Evolutionary conservation across 2,888 invertebrate species (phyloP), one percentile per base, ranked within the genome.

Genomic region (Hipparchia semele): DNA sequence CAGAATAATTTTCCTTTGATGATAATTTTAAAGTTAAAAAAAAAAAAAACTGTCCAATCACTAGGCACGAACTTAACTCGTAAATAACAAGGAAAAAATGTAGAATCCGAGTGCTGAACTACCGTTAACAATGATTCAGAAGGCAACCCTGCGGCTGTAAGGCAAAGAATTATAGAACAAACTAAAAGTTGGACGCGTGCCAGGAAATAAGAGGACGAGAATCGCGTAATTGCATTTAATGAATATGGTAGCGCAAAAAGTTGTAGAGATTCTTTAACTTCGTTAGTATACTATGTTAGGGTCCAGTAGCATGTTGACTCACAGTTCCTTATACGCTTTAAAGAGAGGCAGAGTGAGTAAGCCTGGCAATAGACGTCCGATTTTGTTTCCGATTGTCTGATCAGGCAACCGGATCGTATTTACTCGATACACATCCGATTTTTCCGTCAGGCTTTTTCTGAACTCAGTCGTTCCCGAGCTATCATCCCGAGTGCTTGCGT

Each of bases 211-310:
- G 70, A 71, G 66, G 60, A 66, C 70, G 68, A 72, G 73, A 66
- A 59, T 77, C 75, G 73, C 71, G 73, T 76, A 76, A 78, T 77
- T 75, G 73, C 76, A 76, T 74, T 77, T 75, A 75, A 75, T 67
- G 72, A 76, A 76, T 76, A 75, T 62, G 66, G 71, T 66, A 54
- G 67, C 69, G 68, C 66, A 73, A 67, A 64, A 73, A 74, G 65
- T 68, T 76, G 65, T 56, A 56, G 60, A 62, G 60, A 67, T 70
- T 69, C 62, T 60, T 65, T 65, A 58, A 67, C 54, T 12, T 49
- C 3, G 59, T 49, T 39, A 58, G 33, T 6, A 23, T 54, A 23
- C 49, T 59, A 56, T n/a, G 56, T 73, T 67, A 49, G 13, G 46
- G 59, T 59, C 46, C 49, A 46, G 13, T 59, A 6, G 23, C 2